Percentiles rank a stretch among this genome's conserved stretches.
Conservation (phyloP, 2,113 vertebrate genomes). For the Sitta europaea region DNA sequence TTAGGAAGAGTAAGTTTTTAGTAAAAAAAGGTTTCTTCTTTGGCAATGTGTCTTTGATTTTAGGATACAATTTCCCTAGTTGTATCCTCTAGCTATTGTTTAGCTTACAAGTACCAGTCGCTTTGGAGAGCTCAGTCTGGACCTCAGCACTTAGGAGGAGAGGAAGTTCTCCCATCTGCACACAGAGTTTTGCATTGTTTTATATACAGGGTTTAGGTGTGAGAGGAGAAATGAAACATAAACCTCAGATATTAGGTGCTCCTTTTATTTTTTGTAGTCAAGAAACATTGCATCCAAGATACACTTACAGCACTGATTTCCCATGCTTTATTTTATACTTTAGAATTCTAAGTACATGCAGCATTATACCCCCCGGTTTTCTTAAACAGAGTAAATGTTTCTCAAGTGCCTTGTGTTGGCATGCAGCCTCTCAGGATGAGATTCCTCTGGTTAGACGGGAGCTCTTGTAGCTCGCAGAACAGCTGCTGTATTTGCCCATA, state of each 20-base stretch:
- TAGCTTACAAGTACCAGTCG: neutral
- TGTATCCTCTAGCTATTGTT: neutral
- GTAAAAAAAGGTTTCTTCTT: neutral
- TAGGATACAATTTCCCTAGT: neutral
- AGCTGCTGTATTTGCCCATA: neutral
- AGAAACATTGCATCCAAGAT: neutral
- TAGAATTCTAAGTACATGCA: neutral
- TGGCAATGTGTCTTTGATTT: neutral
- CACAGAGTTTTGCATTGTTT: neutral
- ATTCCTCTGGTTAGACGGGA: neutral
- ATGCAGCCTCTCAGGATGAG: neutral
- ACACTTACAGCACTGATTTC: neutral
- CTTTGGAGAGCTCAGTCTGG: neutral
- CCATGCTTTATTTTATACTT: neutral
- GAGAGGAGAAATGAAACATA: neutral
- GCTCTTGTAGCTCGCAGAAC: neutral
- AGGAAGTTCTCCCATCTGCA: neutral
- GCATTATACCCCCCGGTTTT: neutral
- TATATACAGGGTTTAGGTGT: neutral
- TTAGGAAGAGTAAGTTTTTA: neutral
- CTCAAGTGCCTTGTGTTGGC: rapidly evolving
- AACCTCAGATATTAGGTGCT: neutral
- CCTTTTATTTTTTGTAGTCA: neutral
- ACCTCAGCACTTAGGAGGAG: neutral
- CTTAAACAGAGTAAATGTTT: neutral